These are phyloP conservation scores for Lycaon pictus DNA, from an alignment of 2,113 vertebrate species.

Conservation along the genomic window DNA sequence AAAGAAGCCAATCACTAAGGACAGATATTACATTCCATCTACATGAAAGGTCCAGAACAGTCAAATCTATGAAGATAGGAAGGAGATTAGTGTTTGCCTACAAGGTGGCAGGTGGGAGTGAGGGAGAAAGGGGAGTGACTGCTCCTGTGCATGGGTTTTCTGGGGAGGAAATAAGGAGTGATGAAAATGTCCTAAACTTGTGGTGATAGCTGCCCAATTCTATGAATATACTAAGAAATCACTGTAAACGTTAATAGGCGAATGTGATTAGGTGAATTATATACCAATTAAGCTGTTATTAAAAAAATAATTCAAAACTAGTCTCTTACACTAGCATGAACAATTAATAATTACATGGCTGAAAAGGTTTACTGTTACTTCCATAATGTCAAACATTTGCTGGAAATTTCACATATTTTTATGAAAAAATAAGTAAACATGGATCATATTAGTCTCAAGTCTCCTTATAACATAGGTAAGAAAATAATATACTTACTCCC, in stretches of 20 bases:
- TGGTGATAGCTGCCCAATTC: not conserved
- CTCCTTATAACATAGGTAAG: not conserved
- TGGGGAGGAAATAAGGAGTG: not conserved
- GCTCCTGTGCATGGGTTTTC: not conserved
- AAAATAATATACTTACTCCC: slow-evolving; percentile 84
- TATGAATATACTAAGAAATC: not conserved
- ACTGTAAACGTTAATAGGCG: not conserved
- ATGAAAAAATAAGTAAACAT: not conserved
- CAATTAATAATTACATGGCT: not conserved
- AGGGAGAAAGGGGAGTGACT: not conserved
- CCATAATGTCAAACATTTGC: not conserved
- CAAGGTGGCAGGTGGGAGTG: not conserved
- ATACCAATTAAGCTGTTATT: not conserved
- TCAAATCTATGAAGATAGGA: not conserved
- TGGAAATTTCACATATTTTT: not conserved
- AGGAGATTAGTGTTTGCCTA: not conserved
- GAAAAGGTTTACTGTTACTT: not conserved
- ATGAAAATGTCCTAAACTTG: not conserved
- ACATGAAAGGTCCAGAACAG: not conserved
- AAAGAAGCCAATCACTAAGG: not conserved
- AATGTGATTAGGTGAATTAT: not conserved
- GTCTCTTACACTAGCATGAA: not conserved
- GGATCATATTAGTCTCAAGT: not conserved
- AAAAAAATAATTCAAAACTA: not conserved
- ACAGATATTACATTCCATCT: not conserved